Evolutionary conservation across 2,113 vertebrate genomes (phyloP), one percentile per base, ranked within the genome.

Genomic region (Bothrops jararaca): DNA sequence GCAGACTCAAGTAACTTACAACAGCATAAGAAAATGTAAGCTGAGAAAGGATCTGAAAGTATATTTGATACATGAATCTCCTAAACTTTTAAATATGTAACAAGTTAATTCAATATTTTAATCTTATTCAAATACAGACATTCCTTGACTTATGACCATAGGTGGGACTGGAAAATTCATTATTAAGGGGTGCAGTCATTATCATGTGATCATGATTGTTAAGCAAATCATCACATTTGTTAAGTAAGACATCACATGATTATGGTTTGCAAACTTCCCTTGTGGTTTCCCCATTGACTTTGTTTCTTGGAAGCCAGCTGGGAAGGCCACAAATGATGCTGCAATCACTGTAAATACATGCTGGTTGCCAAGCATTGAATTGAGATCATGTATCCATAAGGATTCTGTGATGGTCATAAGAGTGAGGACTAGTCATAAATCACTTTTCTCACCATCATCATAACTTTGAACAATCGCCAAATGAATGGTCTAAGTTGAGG

Each of bases 71-170:
- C 88, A 93, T 86, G 9, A 20, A 80, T 94, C 45, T 91, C 15
- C 60, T 94, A 88, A 6, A 24, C 34, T 93, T 5, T 5, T 91
- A 58, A 18, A n/a, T 50, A 69, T 3, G 88, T 89, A 94, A 87
- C 18, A 85, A 89, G 24, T 91, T 86, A 74, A 48, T 92, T 92
- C 85, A 95, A 69, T 56, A 90, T 88, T 50, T 92, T 85, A 74
- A 1, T 20, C 39, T 90, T n/a, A 92, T n/a, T 54, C 50, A 52
- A 87, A 86, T 15, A 86, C 20, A 85, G 42, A 85, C 39, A 42
- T 22, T 15, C 60, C 4, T 69, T 69, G 26, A n/a, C 60, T 69
- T 69, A 69, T 69, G 29, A 15, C 60, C 29, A n/a, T 69, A 69
- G n/a, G 12, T 69, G 29, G 29, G 12, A 69, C 12, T 69, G 60